Base-by-base conservation (phyloP, 1,140 invertebrate genomes). In the Magallana angulata region DNA sequence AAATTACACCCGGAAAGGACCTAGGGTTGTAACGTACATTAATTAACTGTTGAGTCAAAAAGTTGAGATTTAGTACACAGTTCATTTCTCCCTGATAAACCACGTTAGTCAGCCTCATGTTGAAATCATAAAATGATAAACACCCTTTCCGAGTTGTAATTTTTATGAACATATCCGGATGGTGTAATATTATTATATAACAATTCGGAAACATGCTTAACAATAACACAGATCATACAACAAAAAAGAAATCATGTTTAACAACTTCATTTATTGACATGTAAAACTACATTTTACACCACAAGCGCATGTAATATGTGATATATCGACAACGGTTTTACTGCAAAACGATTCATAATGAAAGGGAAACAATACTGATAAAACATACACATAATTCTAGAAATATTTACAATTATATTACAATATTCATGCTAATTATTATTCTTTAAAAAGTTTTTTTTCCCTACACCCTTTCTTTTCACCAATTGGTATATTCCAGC, bases 91-190 rank as follows among this genome's bases (percentile, higher is more conserved):
- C 86, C 18, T 64, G 59, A n/a, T 56, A 57, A 18, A 83, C 80
- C 18, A 87, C 81, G 86, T 87, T 87, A 14, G 85, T 86, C 58
- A 86, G 57, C 8, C 16, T 16, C 85, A 81, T 86, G 81, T 56
- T 82, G 30, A 82, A 48, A 82, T 62, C 60, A 62, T 62, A 62
- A 62, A 62, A 62, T 62, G 60, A 62, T 62, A 62, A 62, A 62
- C 60, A 12, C 60, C 60, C 60, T 62, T 62, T 62, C 60, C 14
- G 60, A 62, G 60, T 62, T 62, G 60, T 62, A 62, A 62, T 62
- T 62, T 62, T 62, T 62, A 62, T 62, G 60, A 62, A 7, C 60
- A 62, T 62, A 18, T 62, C 60, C 60, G 18, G 60, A 62, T 62
- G 60, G 18, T 62, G 60, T 62, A 62, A 62, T 62, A 62, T 62